Evolutionary conservation across 2,113 vertebrate species (phyloP).

Genomic region (Chelonoidis abingdonii): DNA sequence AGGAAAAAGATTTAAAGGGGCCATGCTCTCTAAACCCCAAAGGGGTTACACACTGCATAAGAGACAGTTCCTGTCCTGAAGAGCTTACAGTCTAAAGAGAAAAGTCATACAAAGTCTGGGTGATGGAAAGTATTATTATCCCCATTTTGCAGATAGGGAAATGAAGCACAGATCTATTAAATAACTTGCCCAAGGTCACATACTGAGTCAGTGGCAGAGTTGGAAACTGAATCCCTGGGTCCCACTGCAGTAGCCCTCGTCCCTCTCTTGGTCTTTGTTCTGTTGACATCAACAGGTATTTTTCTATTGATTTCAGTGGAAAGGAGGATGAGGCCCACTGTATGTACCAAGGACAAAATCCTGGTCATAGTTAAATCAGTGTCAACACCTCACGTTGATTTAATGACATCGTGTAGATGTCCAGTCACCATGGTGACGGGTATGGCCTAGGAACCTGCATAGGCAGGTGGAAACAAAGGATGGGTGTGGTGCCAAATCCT

Average conservation of each 20-base stretch:
- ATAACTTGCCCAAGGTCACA: neutral
- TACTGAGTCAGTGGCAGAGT: neutral
- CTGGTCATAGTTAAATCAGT: neutral
- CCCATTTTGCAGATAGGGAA: neutral
- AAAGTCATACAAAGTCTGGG: neutral
- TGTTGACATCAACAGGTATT: neutral
- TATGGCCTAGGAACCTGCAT: neutral
- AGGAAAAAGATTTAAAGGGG: no score
- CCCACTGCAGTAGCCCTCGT: neutral
- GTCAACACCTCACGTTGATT: neutral
- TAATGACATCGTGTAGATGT: neutral
- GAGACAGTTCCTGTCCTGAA: neutral
- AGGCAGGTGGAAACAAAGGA: neutral
- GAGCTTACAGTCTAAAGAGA: neutral
- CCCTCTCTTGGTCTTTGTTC: neutral
- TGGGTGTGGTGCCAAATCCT: neutral
- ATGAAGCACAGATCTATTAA: neutral
- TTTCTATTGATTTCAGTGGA: neutral
- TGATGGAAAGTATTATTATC: neutral
- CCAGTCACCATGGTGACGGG: neutral
- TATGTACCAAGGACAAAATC: neutral
- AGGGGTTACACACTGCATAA: no score
- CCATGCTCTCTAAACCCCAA: no score
- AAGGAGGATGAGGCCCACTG: neutral
- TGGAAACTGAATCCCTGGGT: neutral